Evolutionary conservation across 2,113 vertebrate species (phyloP).

Genomic region (Todiramphus chloris): DNA sequence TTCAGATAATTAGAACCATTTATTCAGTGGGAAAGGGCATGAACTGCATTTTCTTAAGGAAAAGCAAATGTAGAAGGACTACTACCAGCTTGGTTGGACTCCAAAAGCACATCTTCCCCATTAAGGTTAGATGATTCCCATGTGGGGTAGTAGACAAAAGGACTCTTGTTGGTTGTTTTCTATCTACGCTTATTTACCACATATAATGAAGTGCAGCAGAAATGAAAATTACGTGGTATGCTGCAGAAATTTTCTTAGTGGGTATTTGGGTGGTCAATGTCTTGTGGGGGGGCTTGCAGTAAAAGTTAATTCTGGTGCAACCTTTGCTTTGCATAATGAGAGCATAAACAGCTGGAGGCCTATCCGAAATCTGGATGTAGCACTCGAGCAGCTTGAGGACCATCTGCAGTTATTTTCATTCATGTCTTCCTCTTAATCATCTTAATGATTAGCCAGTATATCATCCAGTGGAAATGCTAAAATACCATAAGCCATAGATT

Average conservation of each 20-base stretch:
- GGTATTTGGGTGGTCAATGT: slow-evolving; percentile 18
- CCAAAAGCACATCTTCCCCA: not conserved
- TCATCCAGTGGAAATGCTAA: not conserved
- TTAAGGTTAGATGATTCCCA: not conserved
- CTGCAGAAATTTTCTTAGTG: not conserved
- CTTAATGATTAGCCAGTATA: not conserved
- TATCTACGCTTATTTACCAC: not conserved
- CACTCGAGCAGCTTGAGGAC: not conserved
- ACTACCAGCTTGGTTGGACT: not conserved
- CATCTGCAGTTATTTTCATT: slow-evolving; percentile 47
- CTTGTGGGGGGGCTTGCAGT: not conserved
- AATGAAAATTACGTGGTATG: not conserved
- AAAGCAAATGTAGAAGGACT: not conserved
- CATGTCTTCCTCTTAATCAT: slow-evolving; percentile 18
- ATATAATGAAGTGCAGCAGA: not conserved
- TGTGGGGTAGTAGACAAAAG: not conserved
- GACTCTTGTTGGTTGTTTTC: not conserved
- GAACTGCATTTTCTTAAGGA: slow-evolving; percentile 20
- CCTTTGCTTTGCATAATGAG: not conserved
- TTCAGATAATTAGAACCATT: slow-evolving; percentile 37
- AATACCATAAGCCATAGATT: not conserved
- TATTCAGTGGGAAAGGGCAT: slow-evolving; percentile 30
- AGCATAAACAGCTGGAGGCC: not conserved
- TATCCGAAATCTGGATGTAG: not conserved
- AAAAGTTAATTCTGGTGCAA: slow-evolving; percentile 12